These are phyloP conservation scores for Ernsta delagoae DNA, from an alignment of 2,888 invertebrate species.

Conservation along the genomic window DNA sequence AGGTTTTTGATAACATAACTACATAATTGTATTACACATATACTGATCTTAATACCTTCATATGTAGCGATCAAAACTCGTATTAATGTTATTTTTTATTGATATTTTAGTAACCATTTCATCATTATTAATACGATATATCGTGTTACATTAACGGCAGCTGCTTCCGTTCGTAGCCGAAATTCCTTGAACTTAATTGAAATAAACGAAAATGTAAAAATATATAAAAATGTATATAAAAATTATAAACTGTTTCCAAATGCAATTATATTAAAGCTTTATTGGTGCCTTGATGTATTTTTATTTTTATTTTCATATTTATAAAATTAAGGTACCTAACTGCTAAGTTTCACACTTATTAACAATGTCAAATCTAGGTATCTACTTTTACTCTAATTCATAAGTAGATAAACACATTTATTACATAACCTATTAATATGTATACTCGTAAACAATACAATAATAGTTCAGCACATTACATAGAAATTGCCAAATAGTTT, in stretches of 20 bases:
- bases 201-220: slow-evolving; percentile 16
- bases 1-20: slow-evolving; percentile 21
- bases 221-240: too few species aligned
- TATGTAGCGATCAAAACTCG: too few species aligned
- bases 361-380: too few species aligned
- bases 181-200: slow-evolving; percentile 17
- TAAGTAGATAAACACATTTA: too few species aligned
- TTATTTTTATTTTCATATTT: background rate
- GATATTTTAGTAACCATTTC: background rate
- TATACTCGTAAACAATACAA: too few species aligned
- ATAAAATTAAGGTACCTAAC: too few species aligned
- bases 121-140: slow-evolving; percentile 1
- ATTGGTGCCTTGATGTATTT: background rate
- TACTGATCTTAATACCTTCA: background rate
- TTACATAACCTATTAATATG: too few species aligned
- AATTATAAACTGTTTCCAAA: background rate
- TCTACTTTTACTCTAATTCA: too few species aligned
- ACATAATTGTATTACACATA: too few species aligned
- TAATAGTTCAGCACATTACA: too few species aligned
- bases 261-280: slow-evolving; percentile 1
- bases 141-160: slow-evolving; percentile 6
- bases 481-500: too few species aligned
- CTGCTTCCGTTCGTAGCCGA: slow-evolving; percentile 17
- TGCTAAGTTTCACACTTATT: too few species aligned
- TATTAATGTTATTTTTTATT: background rate